A percentile compares a stretch with the other conserved stretches of the same genome.
Evolutionary conservation across 2,888 invertebrate species (phyloP).

Genomic region (Sipha maydis): DNA sequence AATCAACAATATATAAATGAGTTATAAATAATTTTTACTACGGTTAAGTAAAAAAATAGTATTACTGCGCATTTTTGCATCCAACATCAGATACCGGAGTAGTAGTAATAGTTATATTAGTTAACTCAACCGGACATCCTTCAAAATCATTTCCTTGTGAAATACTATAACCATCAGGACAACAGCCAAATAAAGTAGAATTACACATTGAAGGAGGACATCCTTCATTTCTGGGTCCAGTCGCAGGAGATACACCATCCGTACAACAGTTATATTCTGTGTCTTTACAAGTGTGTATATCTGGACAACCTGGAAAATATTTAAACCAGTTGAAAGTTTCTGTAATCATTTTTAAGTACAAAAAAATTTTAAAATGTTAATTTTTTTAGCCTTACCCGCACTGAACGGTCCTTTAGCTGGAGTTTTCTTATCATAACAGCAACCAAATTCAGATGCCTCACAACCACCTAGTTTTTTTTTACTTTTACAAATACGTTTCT

Average conservation of each 20-base stretch:
- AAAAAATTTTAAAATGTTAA: neutral
- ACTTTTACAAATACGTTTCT: constrained; percentile 70
- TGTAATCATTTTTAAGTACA: neutral
- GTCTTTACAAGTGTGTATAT: constrained; percentile 79
- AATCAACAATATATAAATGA: constrained; percentile 1
- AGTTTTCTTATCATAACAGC: constrained; percentile 84
- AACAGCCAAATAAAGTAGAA: constrained; percentile 87
- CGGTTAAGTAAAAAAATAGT: neutral
- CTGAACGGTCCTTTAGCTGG: constrained; percentile 84
- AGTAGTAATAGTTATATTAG: neutral
- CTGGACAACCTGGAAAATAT: constrained; percentile 73
- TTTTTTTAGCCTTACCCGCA: constrained; percentile 70
- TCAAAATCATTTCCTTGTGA: constrained; percentile 85
- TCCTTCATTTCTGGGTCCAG: constrained; percentile 77
- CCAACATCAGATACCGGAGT: constrained; percentile 26
- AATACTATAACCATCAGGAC: constrained; percentile 79
- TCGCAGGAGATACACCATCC: constrained; percentile 82
- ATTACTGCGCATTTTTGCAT: constrained; percentile 45
- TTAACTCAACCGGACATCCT: constrained; percentile 75
- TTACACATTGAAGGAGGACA: constrained; percentile 81
- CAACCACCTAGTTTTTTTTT: constrained; percentile 72
- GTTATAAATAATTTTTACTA: constrained; percentile 23
- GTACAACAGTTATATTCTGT: constrained; percentile 83
- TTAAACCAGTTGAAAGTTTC: neutral
- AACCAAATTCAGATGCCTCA: constrained; percentile 77